Conservation (phyloP, 1,140 invertebrate genomes). For the Caenorhabditis elegans region WBcel235 BX284604.4:7386001-7386500, state of each 20-base stretch:
- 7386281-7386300: slow-evolving; percentile 87
- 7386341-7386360: slow-evolving; percentile 84
- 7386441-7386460: too few relatives aligned
- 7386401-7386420: too few relatives aligned
- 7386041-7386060: slow-evolving; percentile 88
- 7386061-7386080: slow-evolving; percentile 82
- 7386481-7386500: too few relatives aligned
- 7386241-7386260: slow-evolving; percentile 83
- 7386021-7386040: slow-evolving; percentile 83
- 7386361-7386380: slow-evolving; percentile 74
- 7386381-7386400: not conserved
- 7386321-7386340: slow-evolving; percentile 84
- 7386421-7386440: too few relatives aligned
- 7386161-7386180: slow-evolving; percentile 70
- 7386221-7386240: slow-evolving; percentile 89
- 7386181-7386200: not conserved
- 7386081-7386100: slow-evolving; percentile 85
- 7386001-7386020: slow-evolving; percentile 84
- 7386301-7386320: slow-evolving; percentile 90
- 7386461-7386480: too few relatives aligned
- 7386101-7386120: slow-evolving; percentile 83
- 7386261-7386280: slow-evolving; percentile 83
- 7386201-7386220: slow-evolving; percentile 76
- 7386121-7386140: slow-evolving; percentile 88
- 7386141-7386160: slow-evolving; percentile 93